Base-by-base conservation (phyloP, 2,797 vertebrate species). In the Emys orbicularis region DNA sequence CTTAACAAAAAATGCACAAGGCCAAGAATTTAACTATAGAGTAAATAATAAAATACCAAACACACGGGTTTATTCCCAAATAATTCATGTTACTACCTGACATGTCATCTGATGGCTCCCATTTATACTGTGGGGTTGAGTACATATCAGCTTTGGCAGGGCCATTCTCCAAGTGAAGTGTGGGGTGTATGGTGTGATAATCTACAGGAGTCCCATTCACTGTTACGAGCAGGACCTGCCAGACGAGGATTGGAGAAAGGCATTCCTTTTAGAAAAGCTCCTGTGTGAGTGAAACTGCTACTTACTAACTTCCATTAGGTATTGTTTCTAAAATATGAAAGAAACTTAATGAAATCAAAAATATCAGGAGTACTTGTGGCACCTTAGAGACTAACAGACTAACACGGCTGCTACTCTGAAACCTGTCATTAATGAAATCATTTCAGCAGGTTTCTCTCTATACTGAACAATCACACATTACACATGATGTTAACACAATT, bases 111-210 rank as follows among this genome's bases (percentile, higher is more conserved):
- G 98, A 94, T 79, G 98, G 98, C 80, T 99, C 98, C 98, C 98
- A 98, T 95, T 99, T 99, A 97, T 99, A 99, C 93, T 99, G 99
- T 0, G 99, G 99, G 49, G 99, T 99, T 81, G 99, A 99, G 95
- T 99, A 99, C 93, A 99, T 21, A 81, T 99, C 99, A 34, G 98
- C 92, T 96, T 98, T 98, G 94, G 98, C 97, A 0, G 99, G 99
- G 47, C 99, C 99, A 1, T 99, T 99, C 90, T 99, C 99, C 12
- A 98, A 91, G 0, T 99, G 97, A 82, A 98, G 96, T 1, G 97
- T 82, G 0, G 99, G 97, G 53, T 99, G 98, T 92, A 99, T 98
- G 84, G 96, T 98, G 94, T 98, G 98, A 81, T 99, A 99, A 90
- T 99, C 99, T 91, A 99, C 98, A 7, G 99, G 99, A 10, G 98